Percentiles rank a stretch among this genome's conserved stretches.
Conservation (phyloP, 2,888 invertebrate genomes). For the Microdon myrmicae region DNA sequence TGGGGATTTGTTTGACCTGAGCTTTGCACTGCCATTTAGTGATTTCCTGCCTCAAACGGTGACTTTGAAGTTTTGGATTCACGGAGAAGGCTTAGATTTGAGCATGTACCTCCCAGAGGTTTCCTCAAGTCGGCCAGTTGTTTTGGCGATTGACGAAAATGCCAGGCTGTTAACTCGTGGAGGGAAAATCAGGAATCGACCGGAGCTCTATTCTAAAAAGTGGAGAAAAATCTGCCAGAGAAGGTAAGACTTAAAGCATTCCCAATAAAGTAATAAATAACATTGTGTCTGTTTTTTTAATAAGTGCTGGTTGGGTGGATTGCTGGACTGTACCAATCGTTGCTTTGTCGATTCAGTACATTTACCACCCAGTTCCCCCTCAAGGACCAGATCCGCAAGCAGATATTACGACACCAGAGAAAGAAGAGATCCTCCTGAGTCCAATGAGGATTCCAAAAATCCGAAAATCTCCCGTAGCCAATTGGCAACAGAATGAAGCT, state of each 20-base stretch:
- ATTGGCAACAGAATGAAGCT: slow-evolving; percentile 74
- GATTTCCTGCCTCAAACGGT: slow-evolving; percentile 93
- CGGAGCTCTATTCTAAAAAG: slow-evolving; percentile 70
- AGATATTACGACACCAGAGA: slow-evolving; percentile 92
- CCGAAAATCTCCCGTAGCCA: slow-evolving; percentile 76
- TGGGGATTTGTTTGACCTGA: slow-evolving; percentile 91
- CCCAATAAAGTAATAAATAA: neutral
- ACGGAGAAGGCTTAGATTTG: slow-evolving; percentile 93
- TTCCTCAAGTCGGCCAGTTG: slow-evolving; percentile 84
- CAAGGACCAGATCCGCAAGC: slow-evolving; percentile 89
- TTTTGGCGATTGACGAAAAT: slow-evolving; percentile 87
- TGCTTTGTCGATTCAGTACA: slow-evolving; percentile 88
- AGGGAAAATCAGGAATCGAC: slow-evolving; percentile 71
- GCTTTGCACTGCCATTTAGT: slow-evolving; percentile 92
- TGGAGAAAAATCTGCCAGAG: slow-evolving; percentile 85
- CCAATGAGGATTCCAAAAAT: slow-evolving; percentile 90
- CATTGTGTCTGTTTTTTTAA: neutral
- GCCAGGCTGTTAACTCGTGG: slow-evolving; percentile 85
- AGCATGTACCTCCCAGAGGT: slow-evolving; percentile 91
- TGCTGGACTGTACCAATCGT: slow-evolving; percentile 97
- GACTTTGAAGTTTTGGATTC: slow-evolving; percentile 91
- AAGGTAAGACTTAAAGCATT: slow-evolving; percentile 63
- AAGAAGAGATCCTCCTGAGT: slow-evolving; percentile 90
- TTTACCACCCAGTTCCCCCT: slow-evolving; percentile 92
- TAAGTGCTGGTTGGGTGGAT: slow-evolving; percentile 86